Evolutionary conservation across 2,113 vertebrate genomes (phyloP), one percentile per base, ranked within the genome.

Genomic region (Xiphias gladius): DNA sequence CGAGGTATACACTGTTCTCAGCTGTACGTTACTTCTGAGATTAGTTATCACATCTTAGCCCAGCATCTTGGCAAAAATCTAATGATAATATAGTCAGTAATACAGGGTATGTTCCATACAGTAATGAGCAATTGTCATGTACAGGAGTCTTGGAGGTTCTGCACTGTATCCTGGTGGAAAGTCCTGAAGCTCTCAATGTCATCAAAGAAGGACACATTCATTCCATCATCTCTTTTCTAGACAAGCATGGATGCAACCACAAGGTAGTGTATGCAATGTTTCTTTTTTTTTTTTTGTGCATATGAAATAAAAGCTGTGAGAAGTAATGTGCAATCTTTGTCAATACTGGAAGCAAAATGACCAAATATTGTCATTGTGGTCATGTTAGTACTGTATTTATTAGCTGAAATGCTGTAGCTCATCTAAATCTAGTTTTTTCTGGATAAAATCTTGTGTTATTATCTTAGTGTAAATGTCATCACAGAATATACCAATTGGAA

Each of bases 191-290:
- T 66, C 91, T 99, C 30, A 98, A 98, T 86, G 96, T 96, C 89
- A 97, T 99, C 89, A 99, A 98, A 89, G 96, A 99, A 86, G 96
- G 93, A 55, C 98, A 99, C 90, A 98, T 99, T 89, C 96, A 96
- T 58, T 96, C 97, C 22, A 97, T 99, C 75, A 97, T 99, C 83
- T 96, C 96, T 16, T 97, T 99, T 79, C 92, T 99, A 72, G 97
- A 99, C 85, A 97, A 97, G 74, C 97, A 99, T 76, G 98, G 98
- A 88, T 94, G 96, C 90, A 97, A 97, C 79, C 95, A 97, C 90
- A 99, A 99, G 96, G 98, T 98, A 80, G 9, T 32, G 8, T 41
- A 43, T 73, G 19, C 1, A 46, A 37, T 11, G 8, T 20, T 22
- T 62, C 54, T 17, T 12, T 54, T 6, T 35, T 35, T 35, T 35